Conservation (phyloP, 2,888 invertebrate species). For the Leptinotarsa tumamoca region DNA sequence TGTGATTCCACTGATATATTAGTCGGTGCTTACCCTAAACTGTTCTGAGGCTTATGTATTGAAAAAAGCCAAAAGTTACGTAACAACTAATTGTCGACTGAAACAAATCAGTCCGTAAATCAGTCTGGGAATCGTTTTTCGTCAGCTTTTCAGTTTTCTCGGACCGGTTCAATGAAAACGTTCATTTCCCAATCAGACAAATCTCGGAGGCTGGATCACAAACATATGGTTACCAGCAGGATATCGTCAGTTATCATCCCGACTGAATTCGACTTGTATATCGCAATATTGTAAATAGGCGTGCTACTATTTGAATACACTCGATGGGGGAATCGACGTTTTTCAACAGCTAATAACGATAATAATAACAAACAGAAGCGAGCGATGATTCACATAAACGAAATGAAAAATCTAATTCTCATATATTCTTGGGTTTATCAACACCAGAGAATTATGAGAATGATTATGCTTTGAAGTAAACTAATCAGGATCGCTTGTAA, state of each 20-base stretch:
- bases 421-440: conserved; percentile 32
- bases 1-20: no score
- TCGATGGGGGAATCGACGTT: conserved; percentile 23
- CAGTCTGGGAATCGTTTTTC: no score
- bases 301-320: conserved; percentile 26
- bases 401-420: conserved; percentile 27
- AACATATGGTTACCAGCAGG: conserved; percentile 31
- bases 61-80: no score
- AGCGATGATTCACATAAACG: conserved; percentile 38
- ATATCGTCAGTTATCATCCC: conserved; percentile 46
- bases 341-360: conserved; percentile 43
- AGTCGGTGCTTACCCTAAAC: no score
- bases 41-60: no score
- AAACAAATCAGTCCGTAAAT: no score
- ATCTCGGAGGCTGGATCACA: neutral
- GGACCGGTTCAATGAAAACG: no score
- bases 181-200: neutral
- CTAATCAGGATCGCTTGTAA: conserved; percentile 32
- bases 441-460: conserved; percentile 36
- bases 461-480: conserved; percentile 7
- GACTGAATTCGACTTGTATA: conserved; percentile 41
- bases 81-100: no score
- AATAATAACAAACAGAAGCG: conserved; percentile 39
- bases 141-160: no score
- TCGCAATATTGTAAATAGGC: conserved; percentile 30